These are phyloP conservation scores for Spea bombifrons DNA, from an alignment of 2,113 vertebrate genomes.

Conservation along the genomic window DNA sequence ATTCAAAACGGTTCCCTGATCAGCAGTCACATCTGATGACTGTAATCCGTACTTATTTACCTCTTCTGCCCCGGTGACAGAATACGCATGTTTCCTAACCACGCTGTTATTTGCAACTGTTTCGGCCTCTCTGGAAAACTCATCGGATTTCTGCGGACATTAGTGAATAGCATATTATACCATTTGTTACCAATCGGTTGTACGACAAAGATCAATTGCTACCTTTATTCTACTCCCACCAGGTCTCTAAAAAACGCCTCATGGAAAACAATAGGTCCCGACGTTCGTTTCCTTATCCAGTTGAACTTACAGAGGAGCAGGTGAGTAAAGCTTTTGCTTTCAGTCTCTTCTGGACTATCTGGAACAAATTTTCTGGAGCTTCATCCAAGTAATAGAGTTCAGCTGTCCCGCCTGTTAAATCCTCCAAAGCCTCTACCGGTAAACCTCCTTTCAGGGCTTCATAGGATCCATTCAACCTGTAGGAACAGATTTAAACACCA, in stretches of 20 bases:
- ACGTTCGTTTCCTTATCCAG: not conserved
- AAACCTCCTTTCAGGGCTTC: constrained; percentile 72
- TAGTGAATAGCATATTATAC: not conserved
- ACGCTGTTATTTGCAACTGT: constrained; percentile 72
- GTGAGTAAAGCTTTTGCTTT: constrained; percentile 63
- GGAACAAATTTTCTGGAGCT: constrained; percentile 63
- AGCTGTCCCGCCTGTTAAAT: constrained; percentile 74
- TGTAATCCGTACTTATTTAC: constrained; percentile 52
- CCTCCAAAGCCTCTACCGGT: constrained; percentile 73
- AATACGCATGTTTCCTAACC: constrained; percentile 83
- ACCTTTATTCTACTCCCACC: no score
- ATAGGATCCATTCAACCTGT: constrained; percentile 72
- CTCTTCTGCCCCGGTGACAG: constrained; percentile 76
- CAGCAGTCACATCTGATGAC: not conserved
- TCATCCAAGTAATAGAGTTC: constrained; percentile 68
- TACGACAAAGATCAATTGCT: no score
- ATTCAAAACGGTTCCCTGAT: not conserved
- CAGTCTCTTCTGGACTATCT: constrained; percentile 68
- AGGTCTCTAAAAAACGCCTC: no score
- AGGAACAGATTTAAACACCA: not conserved
- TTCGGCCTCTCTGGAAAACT: constrained; percentile 59
- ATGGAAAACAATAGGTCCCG: no score
- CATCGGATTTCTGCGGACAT: constrained; percentile 4
- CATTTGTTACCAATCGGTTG: no score
- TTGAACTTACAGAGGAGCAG: constrained; percentile 12